A percentile compares a stretch with the other conserved stretches of the same genome.
Conservation (phyloP, 1,140 invertebrate genomes). For the Apis florea region DNA sequence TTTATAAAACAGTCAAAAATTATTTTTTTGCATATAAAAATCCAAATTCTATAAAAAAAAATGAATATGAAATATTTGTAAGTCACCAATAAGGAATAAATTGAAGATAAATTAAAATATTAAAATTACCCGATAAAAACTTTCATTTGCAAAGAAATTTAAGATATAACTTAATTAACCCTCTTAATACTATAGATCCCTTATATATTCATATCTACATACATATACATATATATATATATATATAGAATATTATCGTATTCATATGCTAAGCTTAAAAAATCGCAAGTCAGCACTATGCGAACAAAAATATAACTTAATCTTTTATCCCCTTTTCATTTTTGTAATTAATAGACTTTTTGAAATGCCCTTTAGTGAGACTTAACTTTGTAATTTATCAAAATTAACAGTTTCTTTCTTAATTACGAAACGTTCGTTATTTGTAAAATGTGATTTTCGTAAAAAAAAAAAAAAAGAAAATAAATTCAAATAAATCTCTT, state of each 20-base stretch:
- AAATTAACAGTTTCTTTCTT: background rate
- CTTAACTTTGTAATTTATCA: background rate
- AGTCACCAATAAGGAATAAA: no score
- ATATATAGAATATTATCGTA: background rate
- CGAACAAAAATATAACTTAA: background rate
- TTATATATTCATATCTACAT: background rate
- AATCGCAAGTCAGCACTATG: background rate
- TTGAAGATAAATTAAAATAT: no score
- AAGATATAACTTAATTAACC: background rate
- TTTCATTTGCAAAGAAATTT: background rate
- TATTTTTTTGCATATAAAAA: no score
- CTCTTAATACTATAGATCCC: background rate
- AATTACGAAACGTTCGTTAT: background rate
- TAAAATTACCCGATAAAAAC: background rate
- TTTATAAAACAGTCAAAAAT: no score
- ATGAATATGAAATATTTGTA: no score
- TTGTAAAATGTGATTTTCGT: background rate
- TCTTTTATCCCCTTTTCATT: background rate
- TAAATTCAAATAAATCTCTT: no score
- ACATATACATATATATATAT: no score
- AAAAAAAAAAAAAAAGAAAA: background rate
- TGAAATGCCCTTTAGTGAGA: background rate
- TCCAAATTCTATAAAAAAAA: no score
- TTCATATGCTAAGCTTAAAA: background rate
- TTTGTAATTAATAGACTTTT: background rate